Evolutionary conservation across 2,797 vertebrate species (phyloP).

Genomic region (Cercopithecus neglectus): DNA sequence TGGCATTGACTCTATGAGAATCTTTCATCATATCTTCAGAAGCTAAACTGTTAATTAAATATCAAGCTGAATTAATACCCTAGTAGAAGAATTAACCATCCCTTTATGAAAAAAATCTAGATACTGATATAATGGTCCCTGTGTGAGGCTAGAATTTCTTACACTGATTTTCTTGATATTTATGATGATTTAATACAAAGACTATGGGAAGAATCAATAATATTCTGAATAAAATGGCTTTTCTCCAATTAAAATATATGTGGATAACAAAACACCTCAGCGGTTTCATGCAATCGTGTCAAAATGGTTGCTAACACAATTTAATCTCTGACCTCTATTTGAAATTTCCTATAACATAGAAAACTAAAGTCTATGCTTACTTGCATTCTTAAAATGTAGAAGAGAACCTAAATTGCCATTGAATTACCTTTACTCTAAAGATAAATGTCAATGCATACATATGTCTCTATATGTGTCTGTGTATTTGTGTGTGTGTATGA

Average conservation of each 20-base stretch:
- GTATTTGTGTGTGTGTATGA: not conserved
- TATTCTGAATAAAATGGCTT: not conserved
- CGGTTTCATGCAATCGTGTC: not conserved
- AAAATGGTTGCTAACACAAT: not conserved
- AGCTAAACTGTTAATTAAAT: not conserved
- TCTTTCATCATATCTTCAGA: conserved; percentile 19
- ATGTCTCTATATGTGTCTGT: not conserved
- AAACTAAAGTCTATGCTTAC: not conserved
- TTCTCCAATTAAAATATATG: not conserved
- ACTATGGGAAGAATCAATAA: not conserved
- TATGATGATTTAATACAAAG: not conserved
- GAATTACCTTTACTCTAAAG: not conserved
- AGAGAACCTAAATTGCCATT: not conserved
- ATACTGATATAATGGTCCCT: not conserved
- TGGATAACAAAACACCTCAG: not conserved
- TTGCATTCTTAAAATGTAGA: not conserved
- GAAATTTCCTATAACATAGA: not conserved
- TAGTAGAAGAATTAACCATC: not conserved
- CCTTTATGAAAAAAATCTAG: not conserved
- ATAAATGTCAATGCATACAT: not conserved
- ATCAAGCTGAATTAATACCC: not conserved
- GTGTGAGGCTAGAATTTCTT: not conserved
- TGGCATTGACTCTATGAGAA: not conserved
- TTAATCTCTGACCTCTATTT: not conserved
- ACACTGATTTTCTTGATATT: not conserved